A percentile compares a stretch with the other conserved stretches of the same genome.
These are phyloP conservation scores for Drosophila buzzatii DNA, from an alignment of 2,888 invertebrate genomes.

Conservation along the genomic window DNA sequence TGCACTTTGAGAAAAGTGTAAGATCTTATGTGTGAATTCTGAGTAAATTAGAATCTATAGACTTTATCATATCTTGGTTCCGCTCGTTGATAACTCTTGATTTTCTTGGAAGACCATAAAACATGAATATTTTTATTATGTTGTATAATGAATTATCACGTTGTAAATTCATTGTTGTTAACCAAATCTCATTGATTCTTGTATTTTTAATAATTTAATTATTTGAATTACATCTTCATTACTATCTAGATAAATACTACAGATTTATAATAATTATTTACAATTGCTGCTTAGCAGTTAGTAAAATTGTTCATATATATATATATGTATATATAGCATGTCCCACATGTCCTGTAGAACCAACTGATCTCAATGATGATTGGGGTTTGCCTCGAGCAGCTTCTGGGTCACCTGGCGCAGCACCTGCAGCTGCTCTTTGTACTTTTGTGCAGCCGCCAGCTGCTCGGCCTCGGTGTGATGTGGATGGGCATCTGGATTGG, in stretches of 20 bases:
- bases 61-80: neutral
- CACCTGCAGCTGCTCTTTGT: constrained; percentile 65
- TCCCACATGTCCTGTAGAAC: constrained; percentile 2
- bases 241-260: constrained; percentile 51
- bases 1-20: neutral
- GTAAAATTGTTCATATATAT: constrained; percentile 1
- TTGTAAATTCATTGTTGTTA: too few species aligned
- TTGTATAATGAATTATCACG: neutral
- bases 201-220: constrained; percentile 6
- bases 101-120: too few species aligned
- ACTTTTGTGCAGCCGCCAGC: constrained; percentile 56
- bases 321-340: neutral
- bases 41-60: neutral
- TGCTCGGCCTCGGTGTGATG: constrained; percentile 56
- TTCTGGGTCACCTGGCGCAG: constrained; percentile 68
- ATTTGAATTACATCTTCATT: constrained; percentile 15
- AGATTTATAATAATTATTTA: constrained; percentile 47
- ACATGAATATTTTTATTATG: neutral
- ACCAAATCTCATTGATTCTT: neutral
- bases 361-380: constrained; percentile 29
- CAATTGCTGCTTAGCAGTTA: constrained; percentile 64
- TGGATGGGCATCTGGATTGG: constrained; percentile 29
- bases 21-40: neutral
- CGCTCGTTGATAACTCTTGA: neutral
- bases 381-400: constrained; percentile 61